Evolutionary conservation across 2,113 vertebrate genomes (phyloP).

Genomic region (Malurus elegans): DNA sequence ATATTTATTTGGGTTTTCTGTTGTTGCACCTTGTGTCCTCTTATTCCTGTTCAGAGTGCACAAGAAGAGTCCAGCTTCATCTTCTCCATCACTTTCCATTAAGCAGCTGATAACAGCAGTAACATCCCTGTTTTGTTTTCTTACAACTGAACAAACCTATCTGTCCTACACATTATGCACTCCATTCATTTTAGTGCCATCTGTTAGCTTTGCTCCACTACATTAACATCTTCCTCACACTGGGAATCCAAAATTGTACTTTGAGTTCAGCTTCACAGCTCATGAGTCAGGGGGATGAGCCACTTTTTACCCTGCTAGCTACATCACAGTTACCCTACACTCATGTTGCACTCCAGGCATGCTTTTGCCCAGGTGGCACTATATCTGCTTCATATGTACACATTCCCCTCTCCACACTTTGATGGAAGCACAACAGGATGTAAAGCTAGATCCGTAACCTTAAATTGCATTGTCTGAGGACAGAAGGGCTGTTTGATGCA

Average conservation of each 20-base stretch:
- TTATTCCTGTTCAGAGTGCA: background rate
- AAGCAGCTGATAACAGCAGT: background rate
- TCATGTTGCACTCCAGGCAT: background rate
- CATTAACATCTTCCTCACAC: background rate
- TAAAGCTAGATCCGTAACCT: background rate
- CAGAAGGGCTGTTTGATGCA: background rate
- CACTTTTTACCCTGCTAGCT: background rate
- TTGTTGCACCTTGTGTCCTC: background rate
- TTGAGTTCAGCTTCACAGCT: background rate
- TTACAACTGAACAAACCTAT: background rate
- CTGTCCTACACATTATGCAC: background rate
- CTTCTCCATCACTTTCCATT: background rate
- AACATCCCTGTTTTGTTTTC: background rate
- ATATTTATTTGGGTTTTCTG: background rate
- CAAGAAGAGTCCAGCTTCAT: background rate
- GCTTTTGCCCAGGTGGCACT: background rate
- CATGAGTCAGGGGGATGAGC: background rate
- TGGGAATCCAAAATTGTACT: background rate
- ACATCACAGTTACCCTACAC: too few relatives aligned
- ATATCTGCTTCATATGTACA: background rate
- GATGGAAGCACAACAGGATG: background rate
- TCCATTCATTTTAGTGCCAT: background rate
- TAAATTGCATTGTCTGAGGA: background rate
- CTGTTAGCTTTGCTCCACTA: background rate
- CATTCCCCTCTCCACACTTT: background rate